Evolutionary conservation across 2,888 invertebrate species (phyloP), one percentile per base, ranked within the genome.

Genomic region (Flexamia atlantica): DNA sequence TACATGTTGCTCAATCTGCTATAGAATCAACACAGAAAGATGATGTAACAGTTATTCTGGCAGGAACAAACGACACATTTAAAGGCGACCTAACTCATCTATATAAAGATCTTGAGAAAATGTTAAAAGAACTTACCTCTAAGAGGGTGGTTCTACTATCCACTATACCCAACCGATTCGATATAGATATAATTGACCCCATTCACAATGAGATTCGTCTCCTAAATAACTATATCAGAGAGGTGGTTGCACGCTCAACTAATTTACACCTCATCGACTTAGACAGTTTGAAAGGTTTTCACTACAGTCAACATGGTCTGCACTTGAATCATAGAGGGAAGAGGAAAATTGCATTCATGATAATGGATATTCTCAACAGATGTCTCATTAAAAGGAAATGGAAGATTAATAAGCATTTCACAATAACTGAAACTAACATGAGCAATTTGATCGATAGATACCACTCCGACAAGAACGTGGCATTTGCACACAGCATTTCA

Each of bases 391-490:
- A 53, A 23, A 53, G 23, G 14, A 53, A 53, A 53, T 53, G 53
- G 20, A 53, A 53, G 7, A 53, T 53, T 9, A 10, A 53, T 23
- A 23, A 53, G 23, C 53, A 53, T 23, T 68, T 68, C 30, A 68
- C 36, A 17, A 32, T 68, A 68, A 68, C 28, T 32, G 36, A 68
- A 68, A 68, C 68, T 14, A 32, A n/a, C n/a, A 32, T 68, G 68
- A 68, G 23, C 17, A 32, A 23, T 23, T n/a, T 68, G 9, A 30
- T 68, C 17, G 36, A 68, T 20, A 68, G 23, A 17, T 68, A 68
- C 68, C 7, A 23, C 30, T 20, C 30, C 30, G 23, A 68, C 14
- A 68, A 68, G 30, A 28, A 32, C n/a, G 68, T 30, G 0, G 68
- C 30, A 9, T 68, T 68, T 32, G 28, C 68, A 9, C 68, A 68